Evolutionary conservation across 2,113 vertebrate species (phyloP), one percentile per base, ranked within the genome.

Genomic region (Motacilla tschutschensis): DNA sequence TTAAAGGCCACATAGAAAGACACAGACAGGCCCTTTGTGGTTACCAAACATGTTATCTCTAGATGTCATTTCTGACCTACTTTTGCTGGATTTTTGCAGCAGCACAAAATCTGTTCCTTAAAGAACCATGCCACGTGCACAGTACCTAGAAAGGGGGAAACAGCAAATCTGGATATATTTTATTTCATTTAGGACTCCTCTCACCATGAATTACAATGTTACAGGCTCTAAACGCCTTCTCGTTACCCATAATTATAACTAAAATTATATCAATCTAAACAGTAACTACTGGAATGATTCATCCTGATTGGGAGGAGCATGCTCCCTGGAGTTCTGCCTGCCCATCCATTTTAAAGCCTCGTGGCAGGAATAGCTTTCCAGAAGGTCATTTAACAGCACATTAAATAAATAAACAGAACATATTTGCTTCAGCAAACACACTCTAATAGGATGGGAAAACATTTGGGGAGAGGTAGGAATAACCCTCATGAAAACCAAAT

Each of bases 221-320:
- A 85, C 51, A 90, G 90, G 74, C 80, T 89, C 80, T 97, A 95
- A 96, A 95, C 59, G 94, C 93, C 59, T 73, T 93, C 89, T 94
- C 69, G 86, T 95, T 96, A 96, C 77, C 91, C 94, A 92, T 96
- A 96, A 97, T 97, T 96, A 96, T 93, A 88, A 96, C 94, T 95
- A 94, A 94, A 95, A 94, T 83, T 90, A 91, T 25, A 85, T 94
- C 96, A 96, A 83, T 96, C 96, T 91, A 96, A 96, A 95, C 95
- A 95, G 91, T 89, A 92, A 95, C 84, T 92, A 92, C 83, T 86
- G 60, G 86, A 70, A 86, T 95, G 92, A 93, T 92, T 96, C 91
- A 94, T 84, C 66, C 82, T 92, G 94, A 91, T 90, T 72, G 87
- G 85, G 79, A 89, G 90, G 89, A 78, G 58, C 83, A 29, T 47